Evolutionary conservation across 1,140 invertebrate species (phyloP), one percentile per base, ranked within the genome.

Genomic region (Zelostemma sp.): DNA sequence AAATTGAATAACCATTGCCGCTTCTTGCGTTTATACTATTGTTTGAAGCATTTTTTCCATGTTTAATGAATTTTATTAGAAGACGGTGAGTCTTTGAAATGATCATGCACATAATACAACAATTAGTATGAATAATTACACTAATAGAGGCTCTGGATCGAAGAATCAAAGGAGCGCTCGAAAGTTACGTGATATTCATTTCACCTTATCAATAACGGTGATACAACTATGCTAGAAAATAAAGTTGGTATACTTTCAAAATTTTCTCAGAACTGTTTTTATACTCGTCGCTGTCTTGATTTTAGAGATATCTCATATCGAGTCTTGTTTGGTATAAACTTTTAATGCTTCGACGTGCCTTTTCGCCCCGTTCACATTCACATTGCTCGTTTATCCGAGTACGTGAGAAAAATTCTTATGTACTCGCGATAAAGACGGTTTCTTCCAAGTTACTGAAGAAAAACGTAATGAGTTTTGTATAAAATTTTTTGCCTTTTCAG

Each of bases 401-500:
- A 65, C 62, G 62, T 65, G 62, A 45, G 43, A 19, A 11, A 60
- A 67, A 67, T 67, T 50, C 46, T 51, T 56, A 67, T 43, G n/a
- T 19, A 43, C 45, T 60, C 54, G 18, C 47, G 28, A 41, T 33
- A 54, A 66, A 38, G 16, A 38, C 28, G 49, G 8, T 51, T 38
- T 28, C 49, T 38, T 33, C 31, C n/a, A 16, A 28, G 41, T 19
- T 49, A 25, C 63, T 46, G 18, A 16, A 31, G 17, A 17, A 33
- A 60, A 35, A 59, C 41, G 62, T 54, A 55, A 58, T 54, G 41
- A 58, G 49, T 31, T 17, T 4, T 12, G 38, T 48, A 18, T 17
- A 55, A 38, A 45, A 45, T 57, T 38, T 40, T 33, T 12, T 31
- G 47, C 16, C 45, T 25, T 25, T 25, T 6, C 33, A 35, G 2